A percentile compares a stretch with the other conserved stretches of the same genome.
Conservation (phyloP, 2,888 invertebrate genomes). For the Ptychoptera contaminata region DNA sequence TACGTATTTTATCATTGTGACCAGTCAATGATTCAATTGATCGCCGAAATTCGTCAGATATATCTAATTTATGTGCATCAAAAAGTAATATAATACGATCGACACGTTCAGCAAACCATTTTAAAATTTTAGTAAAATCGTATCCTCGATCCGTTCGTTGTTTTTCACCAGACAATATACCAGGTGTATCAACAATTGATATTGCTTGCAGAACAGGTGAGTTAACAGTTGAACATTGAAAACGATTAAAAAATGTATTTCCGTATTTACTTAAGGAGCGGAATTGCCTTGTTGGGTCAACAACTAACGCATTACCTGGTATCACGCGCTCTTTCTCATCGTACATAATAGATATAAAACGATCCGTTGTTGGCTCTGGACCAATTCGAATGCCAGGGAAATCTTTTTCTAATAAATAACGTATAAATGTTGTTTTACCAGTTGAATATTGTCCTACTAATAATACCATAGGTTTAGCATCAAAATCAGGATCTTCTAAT, state of each 20-base stretch:
- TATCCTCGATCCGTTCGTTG: conserved; percentile 88
- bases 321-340: conserved; percentile 86
- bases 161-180: conserved; percentile 91
- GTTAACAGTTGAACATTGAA: conserved; percentile 84
- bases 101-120: conserved; percentile 98
- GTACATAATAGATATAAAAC: conserved; percentile 95
- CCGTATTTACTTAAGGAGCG: conserved; percentile 92
- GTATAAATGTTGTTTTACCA: conserved; percentile 92
- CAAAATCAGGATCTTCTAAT: conserved; percentile 92
- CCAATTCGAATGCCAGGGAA: conserved; percentile 98
- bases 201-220: conserved; percentile 89
- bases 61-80: conserved; percentile 97
- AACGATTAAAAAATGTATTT: conserved; percentile 92
- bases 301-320: conserved; percentile 95
- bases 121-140: conserved; percentile 93
- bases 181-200: conserved; percentile 96
- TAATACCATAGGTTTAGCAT: conserved; percentile 96
- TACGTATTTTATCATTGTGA: conserved; percentile 94
- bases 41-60: conserved; percentile 94
- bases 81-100: conserved; percentile 94
- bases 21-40: conserved; percentile 92
- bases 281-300: conserved; percentile 94
- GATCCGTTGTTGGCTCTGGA: conserved; percentile 96
- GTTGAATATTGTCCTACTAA: conserved; percentile 97
- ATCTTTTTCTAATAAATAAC: conserved; percentile 80